Percentiles rank a stretch among this genome's conserved stretches.
These are phyloP conservation scores for Notothenia rossii DNA, from an alignment of 2,113 vertebrate genomes.

Conservation along the genomic window DNA sequence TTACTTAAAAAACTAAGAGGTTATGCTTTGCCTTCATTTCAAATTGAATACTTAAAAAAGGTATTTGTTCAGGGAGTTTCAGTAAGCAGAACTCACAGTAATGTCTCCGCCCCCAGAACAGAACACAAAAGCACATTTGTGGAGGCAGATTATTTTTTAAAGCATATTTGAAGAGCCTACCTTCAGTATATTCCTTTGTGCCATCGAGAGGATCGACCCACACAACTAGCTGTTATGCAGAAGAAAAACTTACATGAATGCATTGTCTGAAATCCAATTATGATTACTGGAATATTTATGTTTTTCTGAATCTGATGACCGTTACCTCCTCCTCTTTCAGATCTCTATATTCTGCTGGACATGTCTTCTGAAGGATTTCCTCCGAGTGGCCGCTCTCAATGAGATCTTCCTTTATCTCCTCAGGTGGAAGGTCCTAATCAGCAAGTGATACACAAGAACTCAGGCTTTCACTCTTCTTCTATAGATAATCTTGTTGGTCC, in stretches of 20 bases:
- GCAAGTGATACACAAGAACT: background rate
- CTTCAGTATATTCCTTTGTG: constrained; percentile 99
- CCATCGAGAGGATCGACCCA: constrained; percentile 99
- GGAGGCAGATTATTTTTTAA: background rate
- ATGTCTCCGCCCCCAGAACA: background rate
- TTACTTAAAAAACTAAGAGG: too few species aligned
- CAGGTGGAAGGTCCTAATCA: constrained; percentile 88
- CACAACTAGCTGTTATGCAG: constrained; percentile 89
- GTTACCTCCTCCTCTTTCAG: constrained; percentile 95
- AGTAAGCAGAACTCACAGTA: background rate
- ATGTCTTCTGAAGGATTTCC: constrained; percentile 89
- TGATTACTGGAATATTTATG: too few species aligned
- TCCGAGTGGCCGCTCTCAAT: constrained; percentile 90
- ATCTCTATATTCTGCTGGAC: constrained; percentile 87
- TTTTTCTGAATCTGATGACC: background rate
- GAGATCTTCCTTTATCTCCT: constrained; percentile 88
- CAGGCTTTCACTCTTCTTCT: background rate
- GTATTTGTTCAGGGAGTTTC: constrained; percentile 5
- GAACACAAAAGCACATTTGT: background rate
- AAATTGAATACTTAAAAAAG: too few species aligned
- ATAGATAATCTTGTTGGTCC: background rate
- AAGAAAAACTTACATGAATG: constrained; percentile 33
- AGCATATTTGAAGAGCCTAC: constrained; percentile 73
- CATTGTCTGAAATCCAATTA: background rate
- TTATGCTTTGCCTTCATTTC: too few species aligned